These are phyloP conservation scores for Erebia aethiops DNA, from an alignment of 2,888 invertebrate genomes.

Conservation along the genomic window DNA sequence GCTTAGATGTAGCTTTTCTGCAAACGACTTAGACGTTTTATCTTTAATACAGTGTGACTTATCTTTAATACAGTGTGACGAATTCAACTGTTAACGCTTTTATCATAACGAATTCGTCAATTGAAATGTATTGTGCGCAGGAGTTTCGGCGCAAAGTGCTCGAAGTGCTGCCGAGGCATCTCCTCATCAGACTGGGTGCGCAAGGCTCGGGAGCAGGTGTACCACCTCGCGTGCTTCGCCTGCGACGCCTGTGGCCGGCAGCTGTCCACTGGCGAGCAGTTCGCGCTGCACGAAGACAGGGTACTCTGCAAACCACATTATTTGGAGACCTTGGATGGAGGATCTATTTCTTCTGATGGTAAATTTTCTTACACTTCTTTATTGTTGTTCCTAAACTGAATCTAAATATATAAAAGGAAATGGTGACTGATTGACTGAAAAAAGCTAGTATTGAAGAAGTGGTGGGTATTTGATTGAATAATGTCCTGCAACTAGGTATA, in stretches of 20 bases:
- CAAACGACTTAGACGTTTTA: too few species aligned
- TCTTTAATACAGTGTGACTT: too few species aligned
- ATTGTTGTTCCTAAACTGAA: background rate
- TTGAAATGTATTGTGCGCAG: conserved; percentile 75
- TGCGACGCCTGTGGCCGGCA: conserved; percentile 98
- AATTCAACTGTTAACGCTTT: background rate
- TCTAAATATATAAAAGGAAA: too few species aligned
- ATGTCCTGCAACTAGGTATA: too few species aligned
- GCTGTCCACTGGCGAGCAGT: conserved; percentile 97
- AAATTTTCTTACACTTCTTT: conserved; percentile 39
- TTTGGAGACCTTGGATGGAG: conserved; percentile 96
- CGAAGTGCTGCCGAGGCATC: conserved; percentile 96
- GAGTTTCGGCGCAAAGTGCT: conserved; percentile 97
- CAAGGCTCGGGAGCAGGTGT: conserved; percentile 96
- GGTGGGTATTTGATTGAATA: too few species aligned
- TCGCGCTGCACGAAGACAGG: conserved; percentile 96
- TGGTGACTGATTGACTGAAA: too few species aligned
- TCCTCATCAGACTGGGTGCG: conserved; percentile 99
- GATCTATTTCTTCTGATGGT: conserved; percentile 95
- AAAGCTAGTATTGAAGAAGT: too few species aligned
- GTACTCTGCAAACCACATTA: conserved; percentile 99
- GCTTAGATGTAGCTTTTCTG: too few species aligned
- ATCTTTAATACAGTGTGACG: too few species aligned
- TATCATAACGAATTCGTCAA: conserved; percentile 10
- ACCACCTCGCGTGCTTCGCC: conserved; percentile 99